Percentiles rank a stretch among this genome's conserved stretches.
Evolutionary conservation across 2,797 vertebrate species (phyloP).

Genomic region (Scolopax bukidnonensis): DNA sequence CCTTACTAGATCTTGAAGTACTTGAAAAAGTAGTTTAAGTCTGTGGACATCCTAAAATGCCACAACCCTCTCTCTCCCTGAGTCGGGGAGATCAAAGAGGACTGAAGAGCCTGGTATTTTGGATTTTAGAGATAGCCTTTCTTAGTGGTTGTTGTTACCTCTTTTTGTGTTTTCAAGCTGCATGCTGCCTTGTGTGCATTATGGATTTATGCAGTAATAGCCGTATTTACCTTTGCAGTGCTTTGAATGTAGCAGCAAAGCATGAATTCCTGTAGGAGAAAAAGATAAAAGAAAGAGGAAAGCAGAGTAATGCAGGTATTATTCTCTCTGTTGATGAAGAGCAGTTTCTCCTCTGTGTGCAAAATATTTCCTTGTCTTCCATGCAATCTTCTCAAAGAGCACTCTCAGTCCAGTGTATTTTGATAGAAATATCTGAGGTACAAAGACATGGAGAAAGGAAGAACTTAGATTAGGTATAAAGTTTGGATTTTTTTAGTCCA

Average conservation of each 20-base stretch:
- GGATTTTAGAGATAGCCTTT: background rate
- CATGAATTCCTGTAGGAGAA: background rate
- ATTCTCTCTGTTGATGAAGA: background rate
- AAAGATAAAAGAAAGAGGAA: background rate
- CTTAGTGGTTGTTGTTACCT: background rate
- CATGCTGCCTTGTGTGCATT: background rate
- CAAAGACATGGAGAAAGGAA: background rate
- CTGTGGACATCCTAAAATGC: background rate
- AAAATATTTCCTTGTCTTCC: background rate
- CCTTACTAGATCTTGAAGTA: background rate
- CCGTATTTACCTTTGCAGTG: constrained; percentile 12
- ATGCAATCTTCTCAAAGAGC: background rate
- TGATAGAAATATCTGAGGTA: background rate
- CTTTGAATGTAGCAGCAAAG: constrained; percentile 17
- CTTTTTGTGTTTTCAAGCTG: background rate
- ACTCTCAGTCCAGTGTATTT: background rate
- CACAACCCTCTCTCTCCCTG: background rate
- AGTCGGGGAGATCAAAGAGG: background rate
- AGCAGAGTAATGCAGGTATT: background rate
- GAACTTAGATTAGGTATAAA: background rate
- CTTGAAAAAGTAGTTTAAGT: constrained; percentile 30
- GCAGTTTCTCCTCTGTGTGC: background rate
- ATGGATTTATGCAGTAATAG: constrained; percentile 31
- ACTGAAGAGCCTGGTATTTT: background rate
- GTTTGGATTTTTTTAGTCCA: background rate